Evolutionary conservation across 2,888 invertebrate genomes (phyloP).

Genomic region (Aricia artaxerxes): DNA sequence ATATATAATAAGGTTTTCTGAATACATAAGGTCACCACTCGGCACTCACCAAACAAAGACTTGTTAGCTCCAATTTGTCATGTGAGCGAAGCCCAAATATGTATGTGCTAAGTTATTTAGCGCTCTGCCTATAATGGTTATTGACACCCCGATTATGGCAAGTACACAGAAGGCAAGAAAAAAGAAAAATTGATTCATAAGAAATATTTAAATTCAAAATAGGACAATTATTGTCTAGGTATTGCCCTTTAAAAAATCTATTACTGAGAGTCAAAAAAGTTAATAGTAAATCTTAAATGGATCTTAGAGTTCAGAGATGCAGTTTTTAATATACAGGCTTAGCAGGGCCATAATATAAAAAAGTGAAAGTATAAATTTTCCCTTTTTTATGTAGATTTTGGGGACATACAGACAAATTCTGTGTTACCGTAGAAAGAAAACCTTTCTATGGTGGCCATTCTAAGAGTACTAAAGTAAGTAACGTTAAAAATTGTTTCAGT

Average conservation of each 20-base stretch:
- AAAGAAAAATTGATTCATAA: neutral
- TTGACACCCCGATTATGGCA: conserved; percentile 11
- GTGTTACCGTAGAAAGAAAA: too few relatives aligned
- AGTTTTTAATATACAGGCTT: too few relatives aligned
- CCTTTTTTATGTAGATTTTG: too few relatives aligned
- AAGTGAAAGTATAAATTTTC: too few relatives aligned
- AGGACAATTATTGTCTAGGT: neutral
- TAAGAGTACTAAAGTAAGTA: too few relatives aligned
- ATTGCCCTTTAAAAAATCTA: too few relatives aligned
- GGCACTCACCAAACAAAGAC: conserved; percentile 14
- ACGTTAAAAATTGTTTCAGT: neutral
- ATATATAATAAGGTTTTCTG: neutral
- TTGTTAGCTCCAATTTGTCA: conserved; percentile 15
- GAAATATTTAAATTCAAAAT: neutral
- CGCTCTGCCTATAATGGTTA: neutral
- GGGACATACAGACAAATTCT: too few relatives aligned
- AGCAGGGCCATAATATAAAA: too few relatives aligned
- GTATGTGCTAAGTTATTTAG: conserved; percentile 24
- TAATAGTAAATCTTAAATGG: too few relatives aligned
- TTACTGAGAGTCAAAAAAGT: neutral
- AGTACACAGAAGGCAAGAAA: neutral
- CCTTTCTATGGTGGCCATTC: too few relatives aligned
- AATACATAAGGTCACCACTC: conserved; percentile 5
- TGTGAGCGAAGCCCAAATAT: conserved; percentile 7
- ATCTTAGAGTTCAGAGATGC: too few relatives aligned